phyloP scores from a whole-genome alignment of 2,113 vertebrate genomes.

The Sinocyclocheilus rhinocerous region DNA sequence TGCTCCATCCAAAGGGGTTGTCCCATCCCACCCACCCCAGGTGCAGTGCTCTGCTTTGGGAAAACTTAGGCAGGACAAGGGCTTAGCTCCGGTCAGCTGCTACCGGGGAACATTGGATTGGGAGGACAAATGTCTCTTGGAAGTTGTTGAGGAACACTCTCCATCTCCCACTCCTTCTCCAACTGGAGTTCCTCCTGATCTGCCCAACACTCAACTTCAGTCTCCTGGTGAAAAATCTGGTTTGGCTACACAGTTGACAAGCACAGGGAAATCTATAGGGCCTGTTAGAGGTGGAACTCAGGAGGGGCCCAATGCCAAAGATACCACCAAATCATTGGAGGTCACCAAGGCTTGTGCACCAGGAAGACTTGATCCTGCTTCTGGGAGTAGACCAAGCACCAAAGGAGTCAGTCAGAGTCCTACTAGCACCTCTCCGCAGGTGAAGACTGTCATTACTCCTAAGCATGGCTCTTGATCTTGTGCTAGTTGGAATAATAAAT shows the following conservation, averaged over 20 bases:
- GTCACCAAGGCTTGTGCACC: conserved; percentile 66
- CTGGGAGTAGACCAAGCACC: conserved; percentile 55
- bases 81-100: conserved; percentile 74
- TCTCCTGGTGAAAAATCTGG: conserved; percentile 76
- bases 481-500: conserved; percentile 44
- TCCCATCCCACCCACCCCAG: conserved; percentile 69
- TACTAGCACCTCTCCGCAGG: conserved; percentile 55
- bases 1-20: conserved; percentile 64
- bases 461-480: conserved; percentile 57
- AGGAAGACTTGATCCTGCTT: conserved; percentile 63
- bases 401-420: conserved; percentile 63
- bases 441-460: conserved; percentile 63
- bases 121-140: conserved; percentile 84
- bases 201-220: conserved; percentile 74
- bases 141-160: conserved; percentile 86
- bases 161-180: conserved; percentile 79
- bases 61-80: conserved; percentile 71
- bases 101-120: conserved; percentile 77
- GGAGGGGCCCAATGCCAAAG: conserved; percentile 71
- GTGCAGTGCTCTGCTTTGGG: conserved; percentile 69
- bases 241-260: conserved; percentile 73
- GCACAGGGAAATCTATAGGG: conserved; percentile 69
- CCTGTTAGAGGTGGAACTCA: conserved; percentile 71
- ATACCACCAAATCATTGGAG: conserved; percentile 65
- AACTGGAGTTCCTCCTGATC: conserved; percentile 70